These are phyloP conservation scores for Phenganax subtilis DNA, from an alignment of 92 coral and sea anemone genomes.

Conservation along the genomic window DNA sequence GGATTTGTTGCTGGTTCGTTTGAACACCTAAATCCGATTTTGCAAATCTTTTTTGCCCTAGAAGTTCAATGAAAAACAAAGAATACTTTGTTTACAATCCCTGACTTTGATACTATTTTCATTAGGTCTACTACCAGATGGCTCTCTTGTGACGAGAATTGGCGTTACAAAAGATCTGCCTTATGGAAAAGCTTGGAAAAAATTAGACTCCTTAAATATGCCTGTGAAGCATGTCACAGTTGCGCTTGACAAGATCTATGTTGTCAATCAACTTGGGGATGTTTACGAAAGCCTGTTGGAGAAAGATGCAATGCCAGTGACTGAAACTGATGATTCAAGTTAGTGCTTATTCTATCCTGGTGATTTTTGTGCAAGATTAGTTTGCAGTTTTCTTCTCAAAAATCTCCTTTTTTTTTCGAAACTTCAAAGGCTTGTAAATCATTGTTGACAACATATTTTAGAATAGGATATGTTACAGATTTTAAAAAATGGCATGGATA, in stretches of 20 bases:
- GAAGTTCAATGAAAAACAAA: too few species aligned
- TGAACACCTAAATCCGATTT: too few species aligned
- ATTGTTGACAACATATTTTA: too few species aligned
- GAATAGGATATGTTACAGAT: too few species aligned
- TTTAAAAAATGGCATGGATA: too few species aligned
- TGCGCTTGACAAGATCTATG: constrained; percentile 17
- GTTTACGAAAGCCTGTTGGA: constrained; percentile 15
- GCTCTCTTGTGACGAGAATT: constrained; percentile 13
- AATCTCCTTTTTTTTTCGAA: too few species aligned
- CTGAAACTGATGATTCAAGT: constrained; percentile 17
- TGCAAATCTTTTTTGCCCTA: too few species aligned
- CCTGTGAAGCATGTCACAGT: constrained; percentile 30
- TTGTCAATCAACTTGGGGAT: constrained; percentile 18
- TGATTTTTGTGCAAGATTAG: too few species aligned
- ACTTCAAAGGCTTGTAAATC: too few species aligned
- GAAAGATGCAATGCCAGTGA: constrained; percentile 26
- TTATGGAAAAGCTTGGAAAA: constrained; percentile 15
- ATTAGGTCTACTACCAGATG: constrained; percentile 14
- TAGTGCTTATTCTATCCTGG: background rate
- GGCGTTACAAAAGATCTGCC: constrained; percentile 21
- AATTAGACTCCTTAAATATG: background rate
- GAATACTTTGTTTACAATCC: too few species aligned
- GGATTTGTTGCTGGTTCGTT: background rate
- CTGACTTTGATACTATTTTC: too few species aligned
- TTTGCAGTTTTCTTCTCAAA: too few species aligned